phyloP scores from a whole-genome alignment of 2,797 vertebrate genomes.

The Podarcis lilfordi region DNA sequence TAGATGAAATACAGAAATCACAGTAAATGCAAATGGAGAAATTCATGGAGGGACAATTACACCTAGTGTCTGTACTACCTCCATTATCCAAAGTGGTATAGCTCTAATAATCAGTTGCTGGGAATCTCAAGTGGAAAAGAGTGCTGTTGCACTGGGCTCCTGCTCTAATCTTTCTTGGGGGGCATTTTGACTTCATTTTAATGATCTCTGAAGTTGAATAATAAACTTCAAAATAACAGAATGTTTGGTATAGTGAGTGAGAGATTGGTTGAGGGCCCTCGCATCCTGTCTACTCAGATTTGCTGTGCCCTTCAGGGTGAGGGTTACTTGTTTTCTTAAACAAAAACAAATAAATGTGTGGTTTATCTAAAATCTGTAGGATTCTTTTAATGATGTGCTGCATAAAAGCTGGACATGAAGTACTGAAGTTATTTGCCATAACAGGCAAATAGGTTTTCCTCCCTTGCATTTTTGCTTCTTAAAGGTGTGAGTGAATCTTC shows the following conservation, averaged over 20 bases:
- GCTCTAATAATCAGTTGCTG: too few species aligned
- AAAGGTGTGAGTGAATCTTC: background rate
- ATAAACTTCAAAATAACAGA: background rate
- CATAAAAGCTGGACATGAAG: background rate
- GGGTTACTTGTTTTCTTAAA: background rate
- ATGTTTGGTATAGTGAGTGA: background rate
- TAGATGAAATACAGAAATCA: background rate
- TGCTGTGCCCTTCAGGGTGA: background rate
- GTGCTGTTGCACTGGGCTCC: too few species aligned
- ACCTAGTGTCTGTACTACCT: background rate
- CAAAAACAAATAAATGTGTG: background rate
- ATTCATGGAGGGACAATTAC: too few species aligned
- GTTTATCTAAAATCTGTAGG: background rate
- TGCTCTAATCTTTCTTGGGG: background rate
- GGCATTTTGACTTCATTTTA: background rate
- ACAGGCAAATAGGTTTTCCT: background rate
- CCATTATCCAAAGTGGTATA: too few species aligned
- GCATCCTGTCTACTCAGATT: background rate
- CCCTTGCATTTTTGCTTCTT: background rate
- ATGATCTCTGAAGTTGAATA: background rate
- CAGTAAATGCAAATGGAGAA: background rate
- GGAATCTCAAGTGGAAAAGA: too few species aligned
- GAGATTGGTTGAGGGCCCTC: background rate
- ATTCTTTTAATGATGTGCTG: background rate
- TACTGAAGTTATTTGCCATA: background rate